phyloP scores from a whole-genome alignment of 2,113 vertebrate species.

The Atlantisia rogersi region DNA sequence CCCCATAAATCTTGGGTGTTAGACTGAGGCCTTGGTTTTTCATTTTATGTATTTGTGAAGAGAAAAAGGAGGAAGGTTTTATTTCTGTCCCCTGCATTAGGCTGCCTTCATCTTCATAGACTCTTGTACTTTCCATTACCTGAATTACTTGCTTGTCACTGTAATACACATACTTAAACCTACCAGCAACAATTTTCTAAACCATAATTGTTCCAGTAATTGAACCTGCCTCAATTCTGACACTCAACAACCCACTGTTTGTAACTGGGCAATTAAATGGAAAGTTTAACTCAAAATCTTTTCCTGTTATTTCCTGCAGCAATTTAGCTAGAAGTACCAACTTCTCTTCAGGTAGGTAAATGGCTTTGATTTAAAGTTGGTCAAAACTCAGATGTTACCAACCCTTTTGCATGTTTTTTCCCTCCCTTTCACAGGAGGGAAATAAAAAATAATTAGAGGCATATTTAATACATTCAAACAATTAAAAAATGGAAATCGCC shows the following conservation, averaged over 20 bases:
- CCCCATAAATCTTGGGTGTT: neutral
- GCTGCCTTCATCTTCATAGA: neutral
- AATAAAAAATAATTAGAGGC: constrained; percentile 15
- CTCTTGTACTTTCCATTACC: neutral
- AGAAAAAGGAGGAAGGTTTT: neutral
- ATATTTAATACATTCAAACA: neutral
- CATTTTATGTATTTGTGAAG: neutral
- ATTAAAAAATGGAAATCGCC: constrained; percentile 34
- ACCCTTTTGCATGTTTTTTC: neutral
- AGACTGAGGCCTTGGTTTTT: neutral
- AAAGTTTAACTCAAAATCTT: constrained; percentile 24
- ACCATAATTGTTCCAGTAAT: constrained; percentile 37
- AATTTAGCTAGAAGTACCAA: neutral
- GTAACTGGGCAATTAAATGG: constrained; percentile 48
- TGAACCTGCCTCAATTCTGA: constrained; percentile 39
- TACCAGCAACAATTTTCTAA: neutral
- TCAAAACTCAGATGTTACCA: neutral
- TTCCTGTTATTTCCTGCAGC: constrained; percentile 3
- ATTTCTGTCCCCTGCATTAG: neutral
- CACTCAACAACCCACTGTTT: constrained; percentile 22
- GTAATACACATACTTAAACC: constrained; percentile 8
- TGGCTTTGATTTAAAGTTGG: neutral
- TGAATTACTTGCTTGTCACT: neutral
- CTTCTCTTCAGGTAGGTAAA: neutral
- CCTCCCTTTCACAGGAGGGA: neutral